Conservation (phyloP, 2,113 vertebrate genomes). For the Pteruthius melanotis region DNA sequence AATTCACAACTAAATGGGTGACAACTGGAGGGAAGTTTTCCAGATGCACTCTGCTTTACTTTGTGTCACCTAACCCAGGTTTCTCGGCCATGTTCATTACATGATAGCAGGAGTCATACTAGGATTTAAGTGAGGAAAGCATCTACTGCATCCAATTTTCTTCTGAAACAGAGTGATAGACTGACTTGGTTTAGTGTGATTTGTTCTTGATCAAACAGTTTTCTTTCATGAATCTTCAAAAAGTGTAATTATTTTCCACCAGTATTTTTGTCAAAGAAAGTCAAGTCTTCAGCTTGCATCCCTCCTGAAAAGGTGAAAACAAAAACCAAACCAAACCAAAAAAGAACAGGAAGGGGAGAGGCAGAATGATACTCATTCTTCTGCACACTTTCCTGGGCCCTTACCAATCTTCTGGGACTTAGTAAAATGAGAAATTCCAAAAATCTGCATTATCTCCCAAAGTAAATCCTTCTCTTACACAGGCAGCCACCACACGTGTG, state of each 20-base stretch:
- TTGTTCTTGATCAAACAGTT: neutral
- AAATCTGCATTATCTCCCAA: neutral
- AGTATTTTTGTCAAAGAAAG: neutral
- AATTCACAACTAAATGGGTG: neutral
- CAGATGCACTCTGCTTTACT: neutral
- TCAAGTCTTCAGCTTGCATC: neutral
- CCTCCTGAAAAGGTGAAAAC: neutral
- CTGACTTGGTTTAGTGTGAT: neutral
- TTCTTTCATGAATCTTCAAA: neutral
- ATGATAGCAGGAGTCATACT: neutral
- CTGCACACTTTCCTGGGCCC: neutral
- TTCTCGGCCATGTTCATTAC: neutral
- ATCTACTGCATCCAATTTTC: neutral
- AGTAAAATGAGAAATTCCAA: neutral
- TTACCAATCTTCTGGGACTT: neutral
- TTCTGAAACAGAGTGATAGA: neutral
- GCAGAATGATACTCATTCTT: neutral
- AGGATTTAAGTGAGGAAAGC: neutral
- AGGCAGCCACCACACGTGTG: accelerated
- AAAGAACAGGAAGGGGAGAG: neutral
- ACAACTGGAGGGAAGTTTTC: neutral
- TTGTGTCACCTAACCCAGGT: neutral
- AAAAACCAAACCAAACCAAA: neutral
- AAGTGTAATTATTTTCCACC: neutral
- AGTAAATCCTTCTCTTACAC: neutral